phyloP scores from a whole-genome alignment of 2,888 invertebrate genomes.

The Cheilosia pagana region DNA sequence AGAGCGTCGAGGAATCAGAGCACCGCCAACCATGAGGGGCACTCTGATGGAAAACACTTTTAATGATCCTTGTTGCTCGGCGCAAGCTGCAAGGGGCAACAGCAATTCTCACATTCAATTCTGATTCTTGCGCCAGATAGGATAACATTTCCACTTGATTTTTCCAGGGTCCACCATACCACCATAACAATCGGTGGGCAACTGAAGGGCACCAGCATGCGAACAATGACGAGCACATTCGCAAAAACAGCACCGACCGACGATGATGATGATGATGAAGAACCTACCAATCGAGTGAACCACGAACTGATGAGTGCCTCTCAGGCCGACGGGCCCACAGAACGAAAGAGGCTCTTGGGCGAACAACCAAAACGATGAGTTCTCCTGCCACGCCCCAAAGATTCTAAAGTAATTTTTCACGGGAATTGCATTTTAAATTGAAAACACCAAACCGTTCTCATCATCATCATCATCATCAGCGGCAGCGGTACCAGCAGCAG shows the following conservation, averaged over 20 bases:
- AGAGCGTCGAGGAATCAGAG: slow-evolving; percentile 57
- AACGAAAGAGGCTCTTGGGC: slow-evolving; percentile 42
- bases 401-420: slow-evolving; percentile 79
- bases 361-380: slow-evolving; percentile 74
- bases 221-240: slow-evolving; percentile 44
- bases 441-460: slow-evolving; percentile 77
- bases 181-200: slow-evolving; percentile 35
- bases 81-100: slow-evolving; percentile 23
- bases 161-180: slow-evolving; percentile 57
- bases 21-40: slow-evolving; percentile 21
- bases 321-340: slow-evolving; percentile 51
- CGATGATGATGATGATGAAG: slow-evolving; percentile 72
- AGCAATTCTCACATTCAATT: slow-evolving; percentile 66
- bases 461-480: slow-evolving; percentile 66
- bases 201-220: slow-evolving; percentile 26
- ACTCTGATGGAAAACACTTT: slow-evolving; percentile 62
- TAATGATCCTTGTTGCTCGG: slow-evolving; percentile 68
- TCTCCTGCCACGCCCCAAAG: slow-evolving; percentile 79
- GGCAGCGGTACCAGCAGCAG: slow-evolving; percentile 5
- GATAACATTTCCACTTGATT: slow-evolving; percentile 70
- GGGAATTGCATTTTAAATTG: slow-evolving; percentile 80
- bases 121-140: slow-evolving; percentile 61
- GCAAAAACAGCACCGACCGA: slow-evolving; percentile 26
- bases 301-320: slow-evolving; percentile 70
- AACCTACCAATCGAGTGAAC: slow-evolving; percentile 73